Evolutionary conservation across 2,888 invertebrate genomes (phyloP).

Genomic region (Eristalis tenax): DNA sequence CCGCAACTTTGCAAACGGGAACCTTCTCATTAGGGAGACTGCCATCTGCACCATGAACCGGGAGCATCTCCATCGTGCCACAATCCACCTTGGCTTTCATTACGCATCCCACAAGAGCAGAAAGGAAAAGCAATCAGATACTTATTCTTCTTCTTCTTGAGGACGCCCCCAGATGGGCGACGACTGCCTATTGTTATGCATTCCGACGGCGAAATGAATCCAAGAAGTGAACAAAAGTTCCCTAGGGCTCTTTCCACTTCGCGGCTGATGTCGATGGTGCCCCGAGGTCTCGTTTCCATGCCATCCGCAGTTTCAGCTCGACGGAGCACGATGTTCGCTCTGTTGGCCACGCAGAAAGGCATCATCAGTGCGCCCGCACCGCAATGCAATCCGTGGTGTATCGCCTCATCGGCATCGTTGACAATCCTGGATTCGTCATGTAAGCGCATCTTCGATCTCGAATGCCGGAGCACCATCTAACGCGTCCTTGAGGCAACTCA

Average conservation of each 20-base stretch:
- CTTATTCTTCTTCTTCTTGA: not conserved
- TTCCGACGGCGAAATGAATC: not conserved
- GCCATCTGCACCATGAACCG: not conserved
- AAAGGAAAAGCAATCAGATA: not conserved
- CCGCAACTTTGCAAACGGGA: too few relatives aligned
- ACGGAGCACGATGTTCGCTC: too few relatives aligned
- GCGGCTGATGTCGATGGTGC: not conserved
- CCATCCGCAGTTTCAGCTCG: not conserved
- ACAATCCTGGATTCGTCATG: not conserved
- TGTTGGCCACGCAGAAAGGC: not conserved
- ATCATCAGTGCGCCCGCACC: not conserved
- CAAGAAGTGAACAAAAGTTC: not conserved
- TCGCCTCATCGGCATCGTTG: not conserved
- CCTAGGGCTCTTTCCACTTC: not conserved
- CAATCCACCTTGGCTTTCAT: not conserved
- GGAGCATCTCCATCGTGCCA: not conserved
- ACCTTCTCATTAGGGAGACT: not conserved
- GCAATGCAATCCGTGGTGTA: not conserved
- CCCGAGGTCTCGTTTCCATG: not conserved
- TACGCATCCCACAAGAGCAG: not conserved
- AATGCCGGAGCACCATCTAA: not conserved
- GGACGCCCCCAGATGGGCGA: not conserved
- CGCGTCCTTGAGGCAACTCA: constrained; percentile 17
- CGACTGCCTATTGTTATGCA: not conserved
- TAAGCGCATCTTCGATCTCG: not conserved